Evolutionary conservation across 1,140 invertebrate species (phyloP).

Genomic region (Archegozetes longisetosus): DNA sequence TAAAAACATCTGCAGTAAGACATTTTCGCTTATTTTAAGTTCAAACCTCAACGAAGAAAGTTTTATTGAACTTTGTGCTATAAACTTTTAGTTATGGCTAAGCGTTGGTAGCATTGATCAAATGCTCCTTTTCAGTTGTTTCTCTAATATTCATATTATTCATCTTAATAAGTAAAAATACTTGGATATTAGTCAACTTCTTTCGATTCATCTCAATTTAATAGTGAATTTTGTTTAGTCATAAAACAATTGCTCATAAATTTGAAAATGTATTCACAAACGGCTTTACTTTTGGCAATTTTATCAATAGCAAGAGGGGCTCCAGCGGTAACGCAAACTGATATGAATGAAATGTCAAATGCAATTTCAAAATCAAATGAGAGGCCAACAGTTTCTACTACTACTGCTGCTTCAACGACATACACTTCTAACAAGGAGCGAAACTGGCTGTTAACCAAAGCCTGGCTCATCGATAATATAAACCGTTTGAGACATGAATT

Average conservation of each 20-base stretch:
- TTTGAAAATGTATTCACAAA: not conserved
- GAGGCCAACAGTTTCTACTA: not conserved
- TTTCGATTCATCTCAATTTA: no score
- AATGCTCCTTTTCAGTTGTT: no score
- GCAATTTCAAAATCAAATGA: not conserved
- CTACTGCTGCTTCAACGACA: not conserved
- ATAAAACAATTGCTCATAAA: no score
- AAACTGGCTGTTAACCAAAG: constrained; percentile 18
- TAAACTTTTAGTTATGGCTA: no score
- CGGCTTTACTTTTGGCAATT: not conserved
- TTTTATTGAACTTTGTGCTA: no score
- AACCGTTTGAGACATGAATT: constrained; percentile 14
- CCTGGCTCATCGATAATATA: constrained; percentile 19
- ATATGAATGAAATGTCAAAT: not conserved
- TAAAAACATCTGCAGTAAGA: constrained; percentile 3
- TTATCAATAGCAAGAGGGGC: not conserved
- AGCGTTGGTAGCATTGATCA: no score
- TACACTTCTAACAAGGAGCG: constrained; percentile 8
- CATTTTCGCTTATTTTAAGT: not conserved
- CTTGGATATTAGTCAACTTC: not conserved
- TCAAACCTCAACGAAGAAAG: not conserved
- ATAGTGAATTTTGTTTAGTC: no score
- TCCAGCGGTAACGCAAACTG: not conserved
- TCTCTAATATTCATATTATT: no score
- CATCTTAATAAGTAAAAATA: not conserved